Percentiles rank a stretch among this genome's conserved stretches.
Evolutionary conservation across 2,888 invertebrate genomes (phyloP).

Genomic region (Tineola bisselliella): DNA sequence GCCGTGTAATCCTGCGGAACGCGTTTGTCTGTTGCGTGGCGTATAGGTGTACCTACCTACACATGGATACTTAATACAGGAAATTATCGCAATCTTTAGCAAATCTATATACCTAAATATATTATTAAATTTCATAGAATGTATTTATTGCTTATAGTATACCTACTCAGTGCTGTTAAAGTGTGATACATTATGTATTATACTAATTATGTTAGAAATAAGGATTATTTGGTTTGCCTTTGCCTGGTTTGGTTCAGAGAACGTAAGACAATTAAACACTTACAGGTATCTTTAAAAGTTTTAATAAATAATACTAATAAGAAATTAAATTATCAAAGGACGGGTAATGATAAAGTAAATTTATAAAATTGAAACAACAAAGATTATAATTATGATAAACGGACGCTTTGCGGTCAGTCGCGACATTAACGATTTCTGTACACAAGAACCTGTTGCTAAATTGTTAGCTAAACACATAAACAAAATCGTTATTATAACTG

Average conservation of each 20-base stretch:
- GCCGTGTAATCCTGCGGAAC: constrained; percentile 14
- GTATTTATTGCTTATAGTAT: too few relatives aligned
- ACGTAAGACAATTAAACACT: not conserved
- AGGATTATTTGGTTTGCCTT: too few relatives aligned
- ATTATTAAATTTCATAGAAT: too few relatives aligned
- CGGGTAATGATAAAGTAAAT: not conserved
- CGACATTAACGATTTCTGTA: not conserved
- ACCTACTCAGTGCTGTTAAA: too few relatives aligned
- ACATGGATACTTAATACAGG: not conserved
- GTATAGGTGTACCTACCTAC: too few relatives aligned
- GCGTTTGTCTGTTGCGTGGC: constrained; percentile 7
- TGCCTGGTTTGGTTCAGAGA: too few relatives aligned
- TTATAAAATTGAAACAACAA: not conserved
- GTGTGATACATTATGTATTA: too few relatives aligned
- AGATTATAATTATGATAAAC: not conserved
- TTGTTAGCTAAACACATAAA: too few relatives aligned
- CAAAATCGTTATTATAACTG: too few relatives aligned
- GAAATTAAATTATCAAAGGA: not conserved
- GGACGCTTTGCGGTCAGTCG: not conserved
- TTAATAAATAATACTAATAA: not conserved
- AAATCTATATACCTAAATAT: too few relatives aligned
- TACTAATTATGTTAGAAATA: too few relatives aligned
- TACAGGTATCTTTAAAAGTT: not conserved
- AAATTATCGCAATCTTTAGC: too few relatives aligned
- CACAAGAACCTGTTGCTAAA: not conserved